Conservation (phyloP, 2,797 vertebrate species). For the Lerista edwardsae region DNA sequence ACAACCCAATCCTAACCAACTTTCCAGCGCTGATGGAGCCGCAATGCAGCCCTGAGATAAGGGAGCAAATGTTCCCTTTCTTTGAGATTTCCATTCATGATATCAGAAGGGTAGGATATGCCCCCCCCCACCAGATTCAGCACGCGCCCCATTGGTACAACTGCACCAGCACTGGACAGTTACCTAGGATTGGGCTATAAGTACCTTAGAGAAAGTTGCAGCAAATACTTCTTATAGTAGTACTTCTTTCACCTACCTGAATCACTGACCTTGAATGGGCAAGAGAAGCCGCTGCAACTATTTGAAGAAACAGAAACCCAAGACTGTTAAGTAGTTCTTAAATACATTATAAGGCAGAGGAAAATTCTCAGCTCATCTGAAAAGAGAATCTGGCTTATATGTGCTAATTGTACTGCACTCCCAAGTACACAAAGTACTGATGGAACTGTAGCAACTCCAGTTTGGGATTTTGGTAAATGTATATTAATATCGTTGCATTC, state of each 20-base stretch:
- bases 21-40: too few relatives aligned
- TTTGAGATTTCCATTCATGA: neutral
- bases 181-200: too few relatives aligned
- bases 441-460: conserved; percentile 46
- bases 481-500: conserved; percentile 31
- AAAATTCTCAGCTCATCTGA: conserved; percentile 41
- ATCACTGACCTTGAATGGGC: too few relatives aligned
- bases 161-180: too few relatives aligned
- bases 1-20: too few relatives aligned
- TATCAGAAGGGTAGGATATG: too few relatives aligned
- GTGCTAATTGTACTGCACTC: conserved; percentile 35
- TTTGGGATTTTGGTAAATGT: neutral
- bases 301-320: conserved; percentile 45
- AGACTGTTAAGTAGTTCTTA: conserved; percentile 52
- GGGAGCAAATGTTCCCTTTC: too few relatives aligned
- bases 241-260: too few relatives aligned
- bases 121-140: too few relatives aligned
- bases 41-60: too few relatives aligned
- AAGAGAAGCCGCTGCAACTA: conserved; percentile 12
- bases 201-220: neutral
- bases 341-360: conserved; percentile 45
- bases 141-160: too few relatives aligned
- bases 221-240: too few relatives aligned
- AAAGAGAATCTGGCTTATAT: conserved; percentile 47
- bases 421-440: conserved; percentile 50